These are phyloP conservation scores for Antitype chi DNA, from an alignment of 2,888 invertebrate species.

Conservation along the genomic window DNA sequence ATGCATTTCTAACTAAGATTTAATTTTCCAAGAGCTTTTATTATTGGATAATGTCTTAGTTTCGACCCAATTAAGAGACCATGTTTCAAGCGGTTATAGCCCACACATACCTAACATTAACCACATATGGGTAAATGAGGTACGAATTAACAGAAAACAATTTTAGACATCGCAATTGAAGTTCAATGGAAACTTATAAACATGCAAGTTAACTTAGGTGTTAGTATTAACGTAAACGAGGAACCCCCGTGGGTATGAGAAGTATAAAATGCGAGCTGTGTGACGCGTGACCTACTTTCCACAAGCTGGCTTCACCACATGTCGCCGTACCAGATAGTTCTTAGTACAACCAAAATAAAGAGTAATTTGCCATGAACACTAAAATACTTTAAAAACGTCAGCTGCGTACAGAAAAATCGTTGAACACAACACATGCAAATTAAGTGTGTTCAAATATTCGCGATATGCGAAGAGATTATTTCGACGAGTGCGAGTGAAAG, in stretches of 20 bases:
- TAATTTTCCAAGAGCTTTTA: conserved; percentile 6
- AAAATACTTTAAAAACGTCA: conserved; percentile 71
- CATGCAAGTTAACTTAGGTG: conserved; percentile 27
- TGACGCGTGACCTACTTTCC: conserved; percentile 89
- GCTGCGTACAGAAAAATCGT: conserved; percentile 77
- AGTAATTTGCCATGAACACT: conserved; percentile 71
- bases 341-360: conserved; percentile 76
- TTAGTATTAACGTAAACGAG: conserved; percentile 72
- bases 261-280: conserved; percentile 88
- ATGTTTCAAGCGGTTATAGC: neutral
- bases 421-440: conserved; percentile 83
- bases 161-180: neutral
- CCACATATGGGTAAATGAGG: neutral
- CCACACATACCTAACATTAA: neutral
- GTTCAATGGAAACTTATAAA: conserved; percentile 22
- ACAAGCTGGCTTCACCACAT: conserved; percentile 83
- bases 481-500: conserved; percentile 84
- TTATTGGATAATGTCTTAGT: conserved; percentile 17
- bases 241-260: conserved; percentile 80
- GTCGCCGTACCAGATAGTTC: conserved; percentile 76
- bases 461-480: conserved; percentile 83
- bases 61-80: conserved; percentile 21
- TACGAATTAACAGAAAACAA: conserved; percentile 1
- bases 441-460: conserved; percentile 80
- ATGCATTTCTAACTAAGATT: conserved; percentile 20